phyloP scores from a whole-genome alignment of 2,888 invertebrate species.

The Agrochola macilenta region DNA sequence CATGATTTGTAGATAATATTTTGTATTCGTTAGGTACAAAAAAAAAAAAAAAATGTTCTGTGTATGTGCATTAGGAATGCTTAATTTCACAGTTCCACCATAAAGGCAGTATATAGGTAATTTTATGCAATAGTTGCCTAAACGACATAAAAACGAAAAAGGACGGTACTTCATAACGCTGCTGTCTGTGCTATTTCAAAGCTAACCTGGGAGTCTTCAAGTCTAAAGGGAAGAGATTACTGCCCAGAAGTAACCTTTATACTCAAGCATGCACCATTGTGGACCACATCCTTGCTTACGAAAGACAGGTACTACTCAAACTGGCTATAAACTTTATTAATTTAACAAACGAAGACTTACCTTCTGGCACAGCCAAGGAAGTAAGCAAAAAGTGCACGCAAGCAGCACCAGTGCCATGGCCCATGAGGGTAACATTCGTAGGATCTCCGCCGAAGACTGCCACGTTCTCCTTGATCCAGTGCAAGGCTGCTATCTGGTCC shows the following conservation, averaged over 20 bases:
- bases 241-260: not conserved
- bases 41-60: no score
- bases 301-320: not conserved
- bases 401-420: conserved; percentile 98
- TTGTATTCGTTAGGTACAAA: no score
- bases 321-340: not conserved
- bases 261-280: not conserved
- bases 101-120: no score
- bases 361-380: conserved; percentile 97
- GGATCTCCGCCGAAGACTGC: conserved; percentile 98
- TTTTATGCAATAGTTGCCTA: no score
- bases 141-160: not conserved
- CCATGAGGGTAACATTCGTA: conserved; percentile 97
- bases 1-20: no score
- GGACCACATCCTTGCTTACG: not conserved
- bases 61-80: no score
- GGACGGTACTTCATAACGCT: not conserved
- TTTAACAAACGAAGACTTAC: conserved; percentile 87
- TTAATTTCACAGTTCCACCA: no score
- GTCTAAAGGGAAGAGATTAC: not conserved
- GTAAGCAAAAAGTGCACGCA: conserved; percentile 98
- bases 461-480: conserved; percentile 99
- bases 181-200: not conserved
- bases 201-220: not conserved
- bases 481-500: conserved; percentile 98